Evolutionary conservation across 2,113 vertebrate genomes (phyloP), one percentile per base, ranked within the genome.

Genomic region (Caloenas nicobarica): DNA sequence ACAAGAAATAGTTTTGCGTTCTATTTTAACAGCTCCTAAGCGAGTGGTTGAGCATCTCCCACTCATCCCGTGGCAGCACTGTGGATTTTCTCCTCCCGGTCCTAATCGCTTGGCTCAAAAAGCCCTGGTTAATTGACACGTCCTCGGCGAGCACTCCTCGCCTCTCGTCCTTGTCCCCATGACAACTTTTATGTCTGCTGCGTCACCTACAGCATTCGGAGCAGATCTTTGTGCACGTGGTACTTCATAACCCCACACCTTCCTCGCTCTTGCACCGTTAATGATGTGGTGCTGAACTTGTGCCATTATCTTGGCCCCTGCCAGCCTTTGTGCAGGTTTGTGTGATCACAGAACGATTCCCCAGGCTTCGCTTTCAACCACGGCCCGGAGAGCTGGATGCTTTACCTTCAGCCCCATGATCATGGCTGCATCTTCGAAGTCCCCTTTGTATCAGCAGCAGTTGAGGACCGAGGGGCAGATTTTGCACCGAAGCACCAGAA

Each of bases 81-180:
- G 0, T 4, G 69, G 36, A 2, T 90, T 74, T 61, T 25, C 64
- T 61, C 42, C 44, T 10, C 34, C 33, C 3, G 0, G 23, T 56
- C 38, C 38, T 16, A 3, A 70, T 81, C 51, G 26, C 40, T 92
- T 22, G 81, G 87, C 56, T 87, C 46, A 34, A 28, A 61, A 18
- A 91, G 50, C 73, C 64, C 77, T 7, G 84, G 87, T 72, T 95
- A 88, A 96, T 86, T 86, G 89, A 21, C 54, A 38, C n/a, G 19
- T 69, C 69, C 77, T 77, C 26, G 6, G 58, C 5, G 15, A 66
- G 28, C 60, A 15, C 89, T 91, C 42, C 71, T 89, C 44, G 6
- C 70, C 57, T 88, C 70, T 91, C 68, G 34, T 42, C 61, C 82
- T 48, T 48, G 92, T 95, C 95, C 96, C 93, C 93, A 91, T 93